A percentile compares a stretch with the other conserved stretches of the same genome.
Conservation (phyloP, 2,888 invertebrate species). For the Barypeithes pellucidus region DNA sequence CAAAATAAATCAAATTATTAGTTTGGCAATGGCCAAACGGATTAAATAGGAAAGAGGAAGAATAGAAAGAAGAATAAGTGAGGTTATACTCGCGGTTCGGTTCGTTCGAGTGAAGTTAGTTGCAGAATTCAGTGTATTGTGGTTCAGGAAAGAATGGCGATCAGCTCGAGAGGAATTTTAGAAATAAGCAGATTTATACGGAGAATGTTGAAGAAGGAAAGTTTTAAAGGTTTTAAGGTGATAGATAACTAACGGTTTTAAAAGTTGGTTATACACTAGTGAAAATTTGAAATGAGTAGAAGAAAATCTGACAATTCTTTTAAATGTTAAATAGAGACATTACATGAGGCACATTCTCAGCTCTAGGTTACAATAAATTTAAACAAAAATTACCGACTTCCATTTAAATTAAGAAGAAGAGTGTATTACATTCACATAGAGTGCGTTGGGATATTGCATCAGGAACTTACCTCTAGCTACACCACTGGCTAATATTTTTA, state of each 20-base stretch:
- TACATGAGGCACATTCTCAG: too few species aligned
- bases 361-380: too few species aligned
- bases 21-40: neutral
- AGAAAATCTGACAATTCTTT: too few species aligned
- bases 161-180: constrained; percentile 8
- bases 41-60: constrained; percentile 2
- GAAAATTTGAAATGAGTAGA: neutral
- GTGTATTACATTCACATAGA: too few species aligned
- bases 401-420: too few species aligned
- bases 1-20: constrained; percentile 10
- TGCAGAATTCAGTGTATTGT: constrained; percentile 15
- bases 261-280: neutral
- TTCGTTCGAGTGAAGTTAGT: constrained; percentile 20
- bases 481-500: too few species aligned
- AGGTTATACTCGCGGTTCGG: constrained; percentile 18
- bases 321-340: too few species aligned
- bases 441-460: too few species aligned
- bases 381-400: too few species aligned
- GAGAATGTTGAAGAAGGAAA: neutral
- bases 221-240: constrained; percentile 6
- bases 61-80: constrained; percentile 21
- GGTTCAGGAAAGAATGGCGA: neutral
- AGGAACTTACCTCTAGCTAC: too few species aligned
- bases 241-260: constrained; percentile 14
- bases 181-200: neutral